Conservation (phyloP, 2,888 invertebrate genomes). For the Zaprionus lineosus region DNA sequence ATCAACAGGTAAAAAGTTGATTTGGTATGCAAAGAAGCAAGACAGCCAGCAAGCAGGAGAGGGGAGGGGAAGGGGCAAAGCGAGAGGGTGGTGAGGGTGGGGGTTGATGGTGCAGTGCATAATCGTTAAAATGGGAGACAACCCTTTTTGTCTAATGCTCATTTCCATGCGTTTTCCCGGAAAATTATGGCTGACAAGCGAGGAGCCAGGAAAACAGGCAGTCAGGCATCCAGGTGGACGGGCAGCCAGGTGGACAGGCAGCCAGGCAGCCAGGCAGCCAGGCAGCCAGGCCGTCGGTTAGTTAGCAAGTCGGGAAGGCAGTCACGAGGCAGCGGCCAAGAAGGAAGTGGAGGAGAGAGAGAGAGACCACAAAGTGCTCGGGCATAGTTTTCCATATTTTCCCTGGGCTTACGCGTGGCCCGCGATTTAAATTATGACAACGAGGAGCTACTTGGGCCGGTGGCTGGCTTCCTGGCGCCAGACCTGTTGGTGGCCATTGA, state of each 20-base stretch:
- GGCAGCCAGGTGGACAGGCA: too few relatives aligned
- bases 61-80: slow-evolving; percentile 7
- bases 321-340: too few relatives aligned
- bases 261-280: slow-evolving; percentile 4
- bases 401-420: slow-evolving; percentile 57
- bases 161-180: slow-evolving; percentile 70
- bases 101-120: slow-evolving; percentile 30
- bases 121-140: slow-evolving; percentile 53
- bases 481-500: slow-evolving; percentile 42
- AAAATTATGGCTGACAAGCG: slow-evolving; percentile 56
- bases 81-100: not conserved
- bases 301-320: too few relatives aligned
- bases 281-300: slow-evolving; percentile 9
- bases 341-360: too few relatives aligned
- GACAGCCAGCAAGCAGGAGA: too few relatives aligned
- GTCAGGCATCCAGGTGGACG: too few relatives aligned
- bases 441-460: slow-evolving; percentile 30
- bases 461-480: slow-evolving; percentile 60
- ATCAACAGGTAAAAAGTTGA: slow-evolving; percentile 73
- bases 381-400: slow-evolving; percentile 66
- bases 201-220: not conserved
- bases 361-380: slow-evolving; percentile 48
- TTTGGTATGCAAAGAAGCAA: slow-evolving; percentile 63
- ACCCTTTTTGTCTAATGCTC: slow-evolving; percentile 57
- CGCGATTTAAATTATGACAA: slow-evolving; percentile 69